Evolutionary conservation across 2,113 vertebrate genomes (phyloP).

Genomic region (Stegastes partitus): DNA sequence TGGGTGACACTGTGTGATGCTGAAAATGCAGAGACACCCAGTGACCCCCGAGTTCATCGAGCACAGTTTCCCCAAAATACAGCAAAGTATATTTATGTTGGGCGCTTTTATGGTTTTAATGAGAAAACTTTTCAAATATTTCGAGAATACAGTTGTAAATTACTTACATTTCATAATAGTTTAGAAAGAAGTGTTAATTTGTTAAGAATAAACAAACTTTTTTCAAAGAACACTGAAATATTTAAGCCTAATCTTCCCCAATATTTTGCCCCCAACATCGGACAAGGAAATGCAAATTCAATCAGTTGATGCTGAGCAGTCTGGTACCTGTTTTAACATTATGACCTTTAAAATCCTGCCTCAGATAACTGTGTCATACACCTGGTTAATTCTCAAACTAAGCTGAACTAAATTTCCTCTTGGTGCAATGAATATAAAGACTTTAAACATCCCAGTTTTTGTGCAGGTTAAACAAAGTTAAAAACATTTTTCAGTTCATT

Average conservation of each 20-base stretch:
- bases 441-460: no score
- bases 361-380: no score
- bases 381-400: no score
- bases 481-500: no score
- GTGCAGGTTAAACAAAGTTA: no score
- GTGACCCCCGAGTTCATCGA: conserved; percentile 44
- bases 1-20: conserved; percentile 52
- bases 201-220: no score
- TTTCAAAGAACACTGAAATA: no score
- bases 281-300: neutral
- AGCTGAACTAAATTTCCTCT: no score
- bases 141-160: neutral
- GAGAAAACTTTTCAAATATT: neutral
- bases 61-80: neutral
- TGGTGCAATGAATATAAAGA: no score
- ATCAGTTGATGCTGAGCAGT: neutral
- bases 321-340: no score
- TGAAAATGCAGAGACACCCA: conserved; percentile 66
- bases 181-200: no score
- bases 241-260: neutral
- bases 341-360: no score
- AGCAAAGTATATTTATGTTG: neutral
- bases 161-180: neutral
- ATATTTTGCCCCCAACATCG: neutral
- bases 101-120: neutral